Evolutionary conservation across 2,888 invertebrate species (phyloP).

Genomic region (Napeogenes sylphis): DNA sequence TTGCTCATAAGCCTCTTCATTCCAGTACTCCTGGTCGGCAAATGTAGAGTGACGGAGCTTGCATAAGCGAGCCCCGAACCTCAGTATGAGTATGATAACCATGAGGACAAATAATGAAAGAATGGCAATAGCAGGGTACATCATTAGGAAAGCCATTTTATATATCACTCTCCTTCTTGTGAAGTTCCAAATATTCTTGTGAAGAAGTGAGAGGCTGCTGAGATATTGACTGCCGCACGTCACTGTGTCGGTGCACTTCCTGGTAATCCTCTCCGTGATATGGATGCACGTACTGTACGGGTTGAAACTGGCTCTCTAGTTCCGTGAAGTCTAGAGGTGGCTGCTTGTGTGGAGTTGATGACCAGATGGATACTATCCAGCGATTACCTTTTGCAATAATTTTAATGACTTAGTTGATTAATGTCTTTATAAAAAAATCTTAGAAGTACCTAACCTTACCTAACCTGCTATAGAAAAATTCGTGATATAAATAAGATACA

Average conservation of each 20-base stretch:
- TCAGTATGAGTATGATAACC: slow-evolving; percentile 85
- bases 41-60: slow-evolving; percentile 82
- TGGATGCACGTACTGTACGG: slow-evolving; percentile 53
- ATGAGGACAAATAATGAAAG: slow-evolving; percentile 85
- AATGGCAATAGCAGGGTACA: slow-evolving; percentile 87
- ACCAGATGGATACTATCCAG: slow-evolving; percentile 91
- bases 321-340: slow-evolving; percentile 89
- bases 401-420: too few relatives aligned
- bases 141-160: slow-evolving; percentile 85
- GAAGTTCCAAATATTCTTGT: slow-evolving; percentile 79
- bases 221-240: slow-evolving; percentile 56
- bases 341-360: slow-evolving; percentile 88
- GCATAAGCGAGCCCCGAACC: slow-evolving; percentile 85
- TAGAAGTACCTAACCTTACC: too few relatives aligned
- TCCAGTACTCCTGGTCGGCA: slow-evolving; percentile 81
- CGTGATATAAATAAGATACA: slow-evolving; percentile 7
- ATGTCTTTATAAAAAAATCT: too few relatives aligned
- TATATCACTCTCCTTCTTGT: slow-evolving; percentile 89
- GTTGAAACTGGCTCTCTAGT: slow-evolving; percentile 73
- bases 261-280: slow-evolving; percentile 50
- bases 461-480: too few relatives aligned
- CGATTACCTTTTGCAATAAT: slow-evolving; percentile 81
- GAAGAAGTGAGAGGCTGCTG: slow-evolving; percentile 65
- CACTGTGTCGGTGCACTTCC: slow-evolving; percentile 44
- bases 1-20: slow-evolving; percentile 80